Evolutionary conservation across 2,888 invertebrate species (phyloP), one percentile per base, ranked within the genome.

Genomic region (Tineola bisselliella): DNA sequence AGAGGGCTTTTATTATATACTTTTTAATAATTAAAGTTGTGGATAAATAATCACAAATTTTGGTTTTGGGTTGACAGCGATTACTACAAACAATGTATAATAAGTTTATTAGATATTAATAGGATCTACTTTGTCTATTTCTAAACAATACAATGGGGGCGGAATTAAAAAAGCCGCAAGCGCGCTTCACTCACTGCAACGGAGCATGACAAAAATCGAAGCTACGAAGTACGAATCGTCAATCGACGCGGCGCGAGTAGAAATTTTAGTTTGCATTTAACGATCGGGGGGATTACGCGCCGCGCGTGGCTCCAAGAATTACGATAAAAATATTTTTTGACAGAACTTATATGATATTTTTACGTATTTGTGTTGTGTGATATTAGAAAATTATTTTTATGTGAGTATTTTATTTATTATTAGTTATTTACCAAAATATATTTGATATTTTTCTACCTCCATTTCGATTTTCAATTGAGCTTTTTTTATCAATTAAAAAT

Each of bases 261-360:
- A 48, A 48, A 48, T 38, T 38, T 25, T 17, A 48, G 48, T 48
- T 15, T 13, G 8, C n/a, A 48, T 10, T 48, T 48, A 10, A 48
- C 48, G 10, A 6, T 48, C 8, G 48, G 1, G 48, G 15, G 48
- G 48, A 5, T 3, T 17, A 15, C 15, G 13, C 10, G 48, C 15
- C 48, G 48, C 8, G 6, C 15, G 4, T 17, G 1, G 15, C 48
- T 17, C 48, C 48, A 15, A 12, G 6, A 48, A n/a, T 48, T 48
- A 48, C 48, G 48, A 48, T 13, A 48, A 48, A 70, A 68, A 66
- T 65, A 62, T 67, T 33, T 8, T 59, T 11, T 11, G 18, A 38
- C 17, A 59, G 13, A 13, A 10, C 59, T 6, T 12, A 15, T 12
- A 13, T n/a, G 38, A 61, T 62, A n/a, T 61, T 62, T 61, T 44